phyloP scores from a whole-genome alignment of 2,113 vertebrate species.

The Notarius quadriscutis region DNA sequence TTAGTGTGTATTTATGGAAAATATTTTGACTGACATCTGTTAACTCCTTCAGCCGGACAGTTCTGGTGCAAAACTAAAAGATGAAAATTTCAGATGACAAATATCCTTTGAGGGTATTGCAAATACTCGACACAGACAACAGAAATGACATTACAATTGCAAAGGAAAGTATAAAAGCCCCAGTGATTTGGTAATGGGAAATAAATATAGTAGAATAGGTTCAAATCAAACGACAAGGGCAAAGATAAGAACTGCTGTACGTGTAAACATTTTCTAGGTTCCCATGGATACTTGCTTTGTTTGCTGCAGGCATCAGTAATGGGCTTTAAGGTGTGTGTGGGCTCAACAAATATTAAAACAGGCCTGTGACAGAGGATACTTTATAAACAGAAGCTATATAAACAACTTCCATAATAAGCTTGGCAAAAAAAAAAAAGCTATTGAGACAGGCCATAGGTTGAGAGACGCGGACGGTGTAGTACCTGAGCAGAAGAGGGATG shows the following conservation, averaged over 20 bases:
- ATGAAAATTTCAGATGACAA: neutral
- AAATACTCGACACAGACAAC: neutral
- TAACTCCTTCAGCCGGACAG: neutral
- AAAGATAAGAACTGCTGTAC: conserved; percentile 10
- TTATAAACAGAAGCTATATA: conserved; percentile 16
- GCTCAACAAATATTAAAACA: conserved; percentile 40
- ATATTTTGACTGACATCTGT: neutral
- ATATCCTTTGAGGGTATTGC: neutral
- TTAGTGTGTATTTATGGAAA: neutral
- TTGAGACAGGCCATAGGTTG: conserved; percentile 21
- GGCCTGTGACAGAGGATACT: conserved; percentile 18
- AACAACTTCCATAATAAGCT: neutral
- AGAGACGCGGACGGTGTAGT: conserved; percentile 30
- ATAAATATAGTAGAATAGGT: neutral
- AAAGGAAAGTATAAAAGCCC: neutral
- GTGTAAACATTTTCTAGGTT: conserved; percentile 38
- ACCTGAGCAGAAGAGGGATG: conserved; percentile 98
- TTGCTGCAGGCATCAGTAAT: conserved; percentile 8
- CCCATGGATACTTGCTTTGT: conserved; percentile 32
- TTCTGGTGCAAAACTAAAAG: neutral
- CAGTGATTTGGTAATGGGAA: neutral
- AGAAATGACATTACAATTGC: neutral
- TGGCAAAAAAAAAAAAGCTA: neutral
- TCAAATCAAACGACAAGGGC: conserved; percentile 8
- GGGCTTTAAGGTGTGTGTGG: neutral